Evolutionary conservation across 2,113 vertebrate species (phyloP).

Genomic region (Alaudala cheleensis): DNA sequence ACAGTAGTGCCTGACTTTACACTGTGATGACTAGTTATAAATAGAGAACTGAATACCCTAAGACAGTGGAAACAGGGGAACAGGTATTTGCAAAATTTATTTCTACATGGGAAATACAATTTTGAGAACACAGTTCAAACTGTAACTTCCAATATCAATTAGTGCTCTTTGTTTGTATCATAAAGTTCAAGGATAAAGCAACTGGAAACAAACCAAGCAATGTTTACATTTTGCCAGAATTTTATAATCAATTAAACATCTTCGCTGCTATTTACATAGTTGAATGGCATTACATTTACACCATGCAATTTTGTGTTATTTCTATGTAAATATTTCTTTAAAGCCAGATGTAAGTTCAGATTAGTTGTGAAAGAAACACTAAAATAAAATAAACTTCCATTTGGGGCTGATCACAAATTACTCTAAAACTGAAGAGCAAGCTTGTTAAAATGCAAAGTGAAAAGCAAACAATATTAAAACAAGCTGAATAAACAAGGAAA

Average conservation of each 20-base stretch:
- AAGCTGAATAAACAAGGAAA: not conserved
- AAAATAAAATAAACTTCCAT: conserved; percentile 76
- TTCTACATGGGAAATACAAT: not conserved
- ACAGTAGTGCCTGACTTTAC: not conserved
- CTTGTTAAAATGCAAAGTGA: conserved; percentile 61
- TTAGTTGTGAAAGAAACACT: conserved; percentile 75
- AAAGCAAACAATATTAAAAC: conserved; percentile 46
- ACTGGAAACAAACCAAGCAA: conserved; percentile 47
- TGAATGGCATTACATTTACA: conserved; percentile 73
- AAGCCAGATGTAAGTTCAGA: conserved; percentile 71
- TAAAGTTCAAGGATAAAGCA: conserved; percentile 17
- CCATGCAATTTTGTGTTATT: conserved; percentile 62
- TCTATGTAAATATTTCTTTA: conserved; percentile 79
- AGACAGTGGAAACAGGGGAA: not conserved
- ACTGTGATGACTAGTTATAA: not conserved
- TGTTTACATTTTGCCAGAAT: conserved; percentile 69
- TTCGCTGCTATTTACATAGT: conserved; percentile 75
- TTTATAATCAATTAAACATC: conserved; percentile 78
- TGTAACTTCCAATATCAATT: conserved; percentile 56
- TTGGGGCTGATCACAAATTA: conserved; percentile 69
- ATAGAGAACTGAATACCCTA: not conserved
- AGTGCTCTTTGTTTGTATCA: conserved; percentile 18
- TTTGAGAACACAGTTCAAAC: not conserved
- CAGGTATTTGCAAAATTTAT: not conserved
- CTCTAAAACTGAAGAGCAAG: conserved; percentile 29